Conservation (phyloP, 2,797 vertebrate species). For the Setipinna tenuifilis region DNA sequence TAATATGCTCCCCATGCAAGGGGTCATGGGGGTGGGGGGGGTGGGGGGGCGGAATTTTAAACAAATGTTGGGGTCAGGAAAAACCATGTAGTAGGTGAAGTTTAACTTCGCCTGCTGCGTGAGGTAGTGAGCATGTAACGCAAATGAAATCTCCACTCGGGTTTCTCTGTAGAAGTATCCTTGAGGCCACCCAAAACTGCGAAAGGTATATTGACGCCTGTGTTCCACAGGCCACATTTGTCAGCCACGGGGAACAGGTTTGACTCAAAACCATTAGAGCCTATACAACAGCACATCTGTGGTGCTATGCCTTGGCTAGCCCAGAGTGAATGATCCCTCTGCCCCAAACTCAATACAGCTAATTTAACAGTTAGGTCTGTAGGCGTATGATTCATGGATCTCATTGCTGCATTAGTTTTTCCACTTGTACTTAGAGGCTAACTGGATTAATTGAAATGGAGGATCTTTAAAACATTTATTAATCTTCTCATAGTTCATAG, state of each 20-base stretch:
- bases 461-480: not conserved
- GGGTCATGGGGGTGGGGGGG: not conserved
- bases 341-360: constrained; percentile 48
- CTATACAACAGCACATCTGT: not conserved
- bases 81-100: not conserved
- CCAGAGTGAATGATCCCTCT: constrained; percentile 33
- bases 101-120: not conserved
- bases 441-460: not conserved
- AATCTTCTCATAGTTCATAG: not conserved
- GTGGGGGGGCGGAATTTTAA: not conserved
- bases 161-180: not conserved
- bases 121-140: not conserved
- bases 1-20: constrained; percentile 4
- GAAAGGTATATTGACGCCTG: not conserved
- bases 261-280: not conserved
- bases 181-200: not conserved
- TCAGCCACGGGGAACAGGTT: not conserved
- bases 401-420: not conserved
- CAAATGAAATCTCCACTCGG: not conserved
- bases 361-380: constrained; percentile 49
- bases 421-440: not conserved
- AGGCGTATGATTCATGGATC: not conserved
- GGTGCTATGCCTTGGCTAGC: constrained; percentile 25
- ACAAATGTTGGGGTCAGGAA: not conserved
- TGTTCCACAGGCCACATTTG: not conserved